Percentiles rank a stretch among this genome's conserved stretches.
Evolutionary conservation across 2,888 invertebrate genomes (phyloP).

Genomic region (Tricholauxania praeusta): DNA sequence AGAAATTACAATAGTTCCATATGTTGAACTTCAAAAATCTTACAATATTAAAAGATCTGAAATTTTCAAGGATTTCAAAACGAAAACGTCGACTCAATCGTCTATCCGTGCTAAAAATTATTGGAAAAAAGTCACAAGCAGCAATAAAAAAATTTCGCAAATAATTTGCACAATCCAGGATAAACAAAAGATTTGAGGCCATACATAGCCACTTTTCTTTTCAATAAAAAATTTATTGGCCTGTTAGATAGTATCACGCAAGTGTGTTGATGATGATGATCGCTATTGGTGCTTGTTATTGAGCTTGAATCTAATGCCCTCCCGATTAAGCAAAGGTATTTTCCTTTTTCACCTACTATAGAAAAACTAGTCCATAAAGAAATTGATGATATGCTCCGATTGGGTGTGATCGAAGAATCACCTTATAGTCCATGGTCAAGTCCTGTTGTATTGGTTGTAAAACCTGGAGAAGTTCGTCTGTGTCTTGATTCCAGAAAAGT

Average conservation of each 20-base stretch:
- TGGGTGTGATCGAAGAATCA: neutral
- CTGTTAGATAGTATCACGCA: constrained; percentile 32
- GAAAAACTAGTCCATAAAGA: too few relatives aligned
- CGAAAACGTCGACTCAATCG: neutral
- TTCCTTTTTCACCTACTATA: constrained; percentile 16
- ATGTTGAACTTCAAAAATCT: constrained; percentile 15
- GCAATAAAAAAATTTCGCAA: constrained; percentile 3
- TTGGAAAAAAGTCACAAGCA: constrained; percentile 19
- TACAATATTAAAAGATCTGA: neutral
- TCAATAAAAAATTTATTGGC: constrained; percentile 20
- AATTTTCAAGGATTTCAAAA: neutral
- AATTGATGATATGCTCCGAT: too few relatives aligned
- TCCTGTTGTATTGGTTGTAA: neutral
- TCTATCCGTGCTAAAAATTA: constrained; percentile 14
- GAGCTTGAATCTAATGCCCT: constrained; percentile 15
- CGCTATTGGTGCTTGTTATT: neutral
- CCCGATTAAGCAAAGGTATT: constrained; percentile 20
- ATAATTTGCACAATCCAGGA: constrained; percentile 21
- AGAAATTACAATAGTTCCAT: constrained; percentile 12
- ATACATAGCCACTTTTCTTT: constrained; percentile 11
- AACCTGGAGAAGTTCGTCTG: neutral
- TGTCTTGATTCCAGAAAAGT: too few relatives aligned
- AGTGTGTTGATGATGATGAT: constrained; percentile 26
- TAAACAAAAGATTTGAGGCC: constrained; percentile 14
- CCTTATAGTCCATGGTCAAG: constrained; percentile 17